A percentile compares a stretch with the other conserved stretches of the same genome.
Evolutionary conservation across 2,797 vertebrate species (phyloP).

Genomic region (Cyprinodon diabolis): DNA sequence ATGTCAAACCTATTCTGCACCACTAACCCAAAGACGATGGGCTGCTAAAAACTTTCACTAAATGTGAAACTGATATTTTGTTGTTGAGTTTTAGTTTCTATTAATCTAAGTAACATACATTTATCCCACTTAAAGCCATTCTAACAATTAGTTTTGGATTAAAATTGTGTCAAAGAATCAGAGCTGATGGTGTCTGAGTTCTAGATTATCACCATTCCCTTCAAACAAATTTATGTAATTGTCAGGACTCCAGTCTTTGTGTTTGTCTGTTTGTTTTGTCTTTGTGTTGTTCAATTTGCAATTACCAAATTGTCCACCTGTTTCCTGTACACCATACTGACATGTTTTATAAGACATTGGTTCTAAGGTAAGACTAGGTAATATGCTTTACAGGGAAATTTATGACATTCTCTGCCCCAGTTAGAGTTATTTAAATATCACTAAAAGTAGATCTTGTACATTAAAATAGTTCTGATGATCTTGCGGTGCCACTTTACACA

Average conservation of each 20-base stretch:
- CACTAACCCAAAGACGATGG: neutral
- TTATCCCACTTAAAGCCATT: neutral
- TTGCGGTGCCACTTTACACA: neutral
- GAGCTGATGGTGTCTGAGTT: too few species aligned
- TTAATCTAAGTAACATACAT: neutral
- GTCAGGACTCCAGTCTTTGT: too few species aligned
- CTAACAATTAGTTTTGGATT: neutral
- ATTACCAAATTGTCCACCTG: too few species aligned
- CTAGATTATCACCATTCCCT: neutral
- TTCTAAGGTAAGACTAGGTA: too few species aligned
- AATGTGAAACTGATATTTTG: too few species aligned
- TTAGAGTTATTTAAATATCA: neutral
- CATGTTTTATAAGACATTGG: neutral
- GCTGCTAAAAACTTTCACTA: too few species aligned
- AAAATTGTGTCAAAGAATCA: too few species aligned
- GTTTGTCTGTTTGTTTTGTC: too few species aligned
- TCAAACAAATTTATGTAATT: neutral
- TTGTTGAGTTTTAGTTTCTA: too few species aligned
- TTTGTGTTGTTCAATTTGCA: too few species aligned
- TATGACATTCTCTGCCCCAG: neutral
- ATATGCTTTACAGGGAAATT: too few species aligned
- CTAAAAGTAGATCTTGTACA: neutral
- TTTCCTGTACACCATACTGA: too few species aligned
- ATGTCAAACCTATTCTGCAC: neutral
- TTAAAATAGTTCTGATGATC: neutral